Percentiles rank a stretch among this genome's conserved stretches.
These are phyloP conservation scores for Dendroctonus ponderosae DNA, from an alignment of 1,140 invertebrate species.

Conservation along the genomic window DNA sequence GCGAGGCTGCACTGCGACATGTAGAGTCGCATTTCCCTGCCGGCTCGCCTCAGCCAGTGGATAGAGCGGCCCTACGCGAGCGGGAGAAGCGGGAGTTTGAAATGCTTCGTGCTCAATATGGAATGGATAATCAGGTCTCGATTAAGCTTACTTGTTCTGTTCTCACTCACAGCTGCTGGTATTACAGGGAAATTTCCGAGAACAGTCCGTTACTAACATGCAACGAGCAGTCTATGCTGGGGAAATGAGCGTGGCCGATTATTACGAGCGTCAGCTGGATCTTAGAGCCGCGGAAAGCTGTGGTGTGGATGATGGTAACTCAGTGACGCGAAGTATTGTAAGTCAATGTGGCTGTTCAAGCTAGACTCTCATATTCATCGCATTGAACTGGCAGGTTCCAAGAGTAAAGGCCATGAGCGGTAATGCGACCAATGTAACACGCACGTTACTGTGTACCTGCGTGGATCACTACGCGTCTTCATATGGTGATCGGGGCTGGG, in stretches of 20 bases:
- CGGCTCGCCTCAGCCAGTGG: slow-evolving; percentile 49
- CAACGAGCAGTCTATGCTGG: slow-evolving; percentile 81
- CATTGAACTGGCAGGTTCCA: slow-evolving; percentile 60
- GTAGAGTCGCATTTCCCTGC: slow-evolving; percentile 50
- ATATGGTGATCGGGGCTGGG: slow-evolving; percentile 87
- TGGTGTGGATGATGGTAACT: slow-evolving; percentile 80
- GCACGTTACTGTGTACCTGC: slow-evolving; percentile 71
- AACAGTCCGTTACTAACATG: slow-evolving; percentile 79
- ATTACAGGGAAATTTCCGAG: slow-evolving; percentile 53
- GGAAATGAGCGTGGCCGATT: slow-evolving; percentile 80
- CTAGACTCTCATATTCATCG: neutral
- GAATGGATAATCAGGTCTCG: slow-evolving; percentile 75
- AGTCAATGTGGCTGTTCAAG: slow-evolving; percentile 10
- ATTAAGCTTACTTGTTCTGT: slow-evolving; percentile 9
- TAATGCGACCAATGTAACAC: slow-evolving; percentile 65
- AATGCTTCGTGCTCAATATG: slow-evolving; percentile 77
- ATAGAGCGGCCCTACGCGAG: slow-evolving; percentile 68
- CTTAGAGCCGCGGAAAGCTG: slow-evolving; percentile 70
- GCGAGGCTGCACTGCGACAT: slow-evolving; percentile 54
- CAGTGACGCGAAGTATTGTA: slow-evolving; percentile 60
- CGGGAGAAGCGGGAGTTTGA: slow-evolving; percentile 80
- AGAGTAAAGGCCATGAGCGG: slow-evolving; percentile 68
- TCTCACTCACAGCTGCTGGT: neutral
- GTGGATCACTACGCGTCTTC: slow-evolving; percentile 85
- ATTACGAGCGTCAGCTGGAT: slow-evolving; percentile 77